Conservation (phyloP, 2,888 invertebrate species). For the Lasiommata megera region DNA sequence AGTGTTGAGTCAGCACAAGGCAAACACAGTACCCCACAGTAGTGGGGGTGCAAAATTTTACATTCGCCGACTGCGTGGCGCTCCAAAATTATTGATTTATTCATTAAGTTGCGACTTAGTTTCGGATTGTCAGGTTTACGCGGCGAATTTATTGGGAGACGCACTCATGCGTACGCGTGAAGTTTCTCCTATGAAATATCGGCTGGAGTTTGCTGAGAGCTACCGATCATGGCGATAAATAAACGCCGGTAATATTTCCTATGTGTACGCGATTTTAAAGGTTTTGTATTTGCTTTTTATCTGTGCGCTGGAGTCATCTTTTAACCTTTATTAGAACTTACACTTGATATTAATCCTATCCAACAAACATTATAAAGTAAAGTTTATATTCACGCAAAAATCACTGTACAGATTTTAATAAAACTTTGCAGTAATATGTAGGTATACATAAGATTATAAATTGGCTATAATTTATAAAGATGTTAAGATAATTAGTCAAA, state of each 20-base stretch:
- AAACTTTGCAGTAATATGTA: no score
- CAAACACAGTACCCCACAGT: constrained; percentile 39
- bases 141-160: constrained; percentile 21
- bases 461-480: no score
- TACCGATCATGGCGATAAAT: not conserved
- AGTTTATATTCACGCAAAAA: no score
- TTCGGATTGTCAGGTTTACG: constrained; percentile 37
- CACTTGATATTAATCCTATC: no score
- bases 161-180: constrained; percentile 12
- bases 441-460: no score
- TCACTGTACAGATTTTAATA: no score
- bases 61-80: constrained; percentile 39
- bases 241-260: not conserved
- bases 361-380: no score
- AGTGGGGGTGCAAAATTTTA: constrained; percentile 50
- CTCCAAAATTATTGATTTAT: constrained; percentile 57
- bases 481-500: no score
- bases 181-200: constrained; percentile 20
- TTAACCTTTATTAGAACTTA: no score
- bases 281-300: not conserved
- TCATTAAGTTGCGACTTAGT: constrained; percentile 55
- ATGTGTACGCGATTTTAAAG: not conserved
- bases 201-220: constrained; percentile 5
- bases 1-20: constrained; percentile 48
- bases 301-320: no score